Percentiles rank a stretch among this genome's conserved stretches.
Evolutionary conservation across 2,888 invertebrate species (phyloP).

Genomic region (Mesorhabditis belari): DNA sequence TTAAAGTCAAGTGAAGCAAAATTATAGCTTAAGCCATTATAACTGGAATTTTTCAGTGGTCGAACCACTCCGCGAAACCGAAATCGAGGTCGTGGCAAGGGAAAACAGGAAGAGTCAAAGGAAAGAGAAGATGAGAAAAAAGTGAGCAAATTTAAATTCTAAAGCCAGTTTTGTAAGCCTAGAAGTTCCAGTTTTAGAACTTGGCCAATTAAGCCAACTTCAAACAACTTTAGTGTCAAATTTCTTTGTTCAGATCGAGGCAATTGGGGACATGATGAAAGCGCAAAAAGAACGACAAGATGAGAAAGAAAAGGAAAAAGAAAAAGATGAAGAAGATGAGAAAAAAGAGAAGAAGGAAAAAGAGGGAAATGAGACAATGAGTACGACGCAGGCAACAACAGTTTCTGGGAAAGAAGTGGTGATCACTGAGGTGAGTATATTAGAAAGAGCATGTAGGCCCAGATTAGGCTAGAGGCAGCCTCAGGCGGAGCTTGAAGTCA

Average conservation of each 20-base stretch:
- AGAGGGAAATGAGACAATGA: not conserved
- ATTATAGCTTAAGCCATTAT: too few relatives aligned
- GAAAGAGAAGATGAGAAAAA: not conserved
- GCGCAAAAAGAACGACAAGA: not conserved
- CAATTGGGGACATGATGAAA: not conserved
- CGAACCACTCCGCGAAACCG: too few relatives aligned
- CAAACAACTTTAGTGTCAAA: too few relatives aligned
- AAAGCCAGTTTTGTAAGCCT: not conserved
- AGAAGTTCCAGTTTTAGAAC: too few relatives aligned
- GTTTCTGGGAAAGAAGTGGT: not conserved
- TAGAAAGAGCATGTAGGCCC: too few relatives aligned
- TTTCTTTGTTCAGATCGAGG: not conserved
- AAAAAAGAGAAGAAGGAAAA: not conserved
- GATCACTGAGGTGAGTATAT: not conserved
- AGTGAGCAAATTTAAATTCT: not conserved
- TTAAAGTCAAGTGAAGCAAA: not conserved
- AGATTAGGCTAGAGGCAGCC: too few relatives aligned
- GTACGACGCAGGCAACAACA: not conserved
- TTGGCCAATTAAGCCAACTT: too few relatives aligned
- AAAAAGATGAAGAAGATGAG: not conserved
- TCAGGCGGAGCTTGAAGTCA: too few relatives aligned
- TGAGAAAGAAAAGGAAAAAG: not conserved
- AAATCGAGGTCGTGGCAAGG: not conserved
- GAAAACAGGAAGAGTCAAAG: not conserved
- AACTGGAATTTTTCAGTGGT: too few relatives aligned